A percentile compares a stretch with the other conserved stretches of the same genome.
Evolutionary conservation across 2,888 invertebrate genomes (phyloP).

Genomic region (Machimus atricapillus): DNA sequence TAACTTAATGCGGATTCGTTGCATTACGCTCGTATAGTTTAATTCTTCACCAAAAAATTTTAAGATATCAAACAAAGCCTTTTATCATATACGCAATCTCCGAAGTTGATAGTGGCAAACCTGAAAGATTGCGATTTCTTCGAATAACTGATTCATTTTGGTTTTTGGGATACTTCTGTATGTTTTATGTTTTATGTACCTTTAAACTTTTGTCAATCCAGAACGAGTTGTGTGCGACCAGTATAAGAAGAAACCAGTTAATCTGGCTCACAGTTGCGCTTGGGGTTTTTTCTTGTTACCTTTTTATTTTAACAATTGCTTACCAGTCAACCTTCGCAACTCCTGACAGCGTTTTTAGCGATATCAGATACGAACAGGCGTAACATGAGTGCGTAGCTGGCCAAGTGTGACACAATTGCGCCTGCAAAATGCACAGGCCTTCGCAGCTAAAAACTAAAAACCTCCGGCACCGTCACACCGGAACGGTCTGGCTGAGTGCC

Average conservation of each 20-base stretch:
- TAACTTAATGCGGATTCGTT: not conserved
- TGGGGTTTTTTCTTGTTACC: not conserved
- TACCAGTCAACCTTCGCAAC: conserved; percentile 18
- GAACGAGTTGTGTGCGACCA: not conserved
- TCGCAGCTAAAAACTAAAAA: not conserved
- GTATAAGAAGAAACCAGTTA: not conserved
- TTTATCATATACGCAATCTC: not conserved
- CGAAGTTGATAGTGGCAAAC: not conserved
- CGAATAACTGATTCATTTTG: not conserved
- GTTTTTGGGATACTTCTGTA: not conserved
- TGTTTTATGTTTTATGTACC: not conserved
- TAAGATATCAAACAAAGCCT: not conserved
- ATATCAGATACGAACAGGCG: conserved; percentile 13
- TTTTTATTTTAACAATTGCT: conserved; percentile 20
- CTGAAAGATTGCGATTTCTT: not conserved
- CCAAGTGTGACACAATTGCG: conserved; percentile 17
- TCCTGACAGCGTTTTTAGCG: conserved; percentile 1
- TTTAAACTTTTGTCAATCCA: not conserved
- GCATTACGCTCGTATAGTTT: not conserved
- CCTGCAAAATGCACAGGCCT: conserved; percentile 1
- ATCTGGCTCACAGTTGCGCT: not conserved
- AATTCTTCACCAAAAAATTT: not conserved
- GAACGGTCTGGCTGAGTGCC: not conserved
- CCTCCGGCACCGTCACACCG: not conserved
- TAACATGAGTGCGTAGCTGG: conserved; percentile 18